These are phyloP conservation scores for Urophycis tenuis DNA, from an alignment of 2,797 vertebrate genomes.

Conservation along the genomic window DNA sequence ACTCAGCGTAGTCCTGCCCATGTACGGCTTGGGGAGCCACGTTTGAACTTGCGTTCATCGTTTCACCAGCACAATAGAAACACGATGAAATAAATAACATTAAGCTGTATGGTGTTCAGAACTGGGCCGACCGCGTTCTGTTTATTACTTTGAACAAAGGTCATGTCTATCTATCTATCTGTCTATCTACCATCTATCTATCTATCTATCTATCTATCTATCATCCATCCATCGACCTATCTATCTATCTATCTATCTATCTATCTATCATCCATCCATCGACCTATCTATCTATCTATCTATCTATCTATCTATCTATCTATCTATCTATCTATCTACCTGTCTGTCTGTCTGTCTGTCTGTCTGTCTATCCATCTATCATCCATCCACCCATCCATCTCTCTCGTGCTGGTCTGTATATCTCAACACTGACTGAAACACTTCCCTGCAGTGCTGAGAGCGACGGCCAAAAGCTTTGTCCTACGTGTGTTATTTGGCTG, in stretches of 20 bases:
- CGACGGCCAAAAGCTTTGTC: background rate
- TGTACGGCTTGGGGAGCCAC: too few species aligned
- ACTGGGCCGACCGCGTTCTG: background rate
- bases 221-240: background rate
- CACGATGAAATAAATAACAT: too few species aligned
- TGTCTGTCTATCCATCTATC: background rate
- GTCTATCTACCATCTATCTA: background rate
- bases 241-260: too few species aligned
- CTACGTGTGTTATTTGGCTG: background rate
- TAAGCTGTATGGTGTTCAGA: background rate
- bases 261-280: too few species aligned
- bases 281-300: background rate
- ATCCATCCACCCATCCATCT: background rate
- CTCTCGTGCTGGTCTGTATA: background rate
- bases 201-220: too few species aligned
- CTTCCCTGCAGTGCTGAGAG: background rate
- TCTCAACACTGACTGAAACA: background rate
- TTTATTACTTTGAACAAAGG: too few species aligned
- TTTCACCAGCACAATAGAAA: too few species aligned
- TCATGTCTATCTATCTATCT: background rate
- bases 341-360: background rate
- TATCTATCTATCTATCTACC: background rate
- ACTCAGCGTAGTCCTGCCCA: too few species aligned
- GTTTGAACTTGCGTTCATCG: too few species aligned
- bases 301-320: too few species aligned